Evolutionary conservation across 1,140 invertebrate genomes (phyloP).

Genomic region (Trypoxylus dichotomus): DNA sequence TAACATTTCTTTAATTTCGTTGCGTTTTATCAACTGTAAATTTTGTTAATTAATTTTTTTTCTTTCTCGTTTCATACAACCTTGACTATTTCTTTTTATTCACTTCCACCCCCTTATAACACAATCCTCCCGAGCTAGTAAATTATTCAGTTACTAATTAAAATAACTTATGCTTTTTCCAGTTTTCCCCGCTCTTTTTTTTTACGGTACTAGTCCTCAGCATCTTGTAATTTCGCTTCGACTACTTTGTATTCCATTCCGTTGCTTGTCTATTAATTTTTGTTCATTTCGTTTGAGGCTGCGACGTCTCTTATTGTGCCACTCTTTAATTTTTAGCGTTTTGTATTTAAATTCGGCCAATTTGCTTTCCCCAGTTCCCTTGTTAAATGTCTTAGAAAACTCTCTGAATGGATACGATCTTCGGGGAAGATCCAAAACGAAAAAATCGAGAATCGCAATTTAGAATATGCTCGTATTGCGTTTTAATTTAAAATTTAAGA

Average conservation of each 20-base stretch:
- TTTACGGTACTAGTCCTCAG: neutral
- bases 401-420: neutral
- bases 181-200: neutral
- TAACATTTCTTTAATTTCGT: neutral
- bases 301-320: neutral
- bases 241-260: neutral
- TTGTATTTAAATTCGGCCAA: neutral
- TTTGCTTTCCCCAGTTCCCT: neutral
- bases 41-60: neutral
- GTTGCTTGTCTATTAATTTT: neutral
- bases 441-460: neutral
- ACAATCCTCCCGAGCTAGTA: neutral
- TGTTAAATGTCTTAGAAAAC: neutral
- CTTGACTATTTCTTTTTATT: no score
- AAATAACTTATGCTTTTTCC: neutral
- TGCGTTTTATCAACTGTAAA: neutral
- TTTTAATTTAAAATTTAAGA: neutral
- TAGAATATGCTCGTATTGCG: neutral
- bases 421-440: neutral
- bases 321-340: neutral
- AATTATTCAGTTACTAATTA: neutral
- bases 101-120: neutral
- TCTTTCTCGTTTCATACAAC: no score
- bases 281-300: neutral
- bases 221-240: neutral